Evolutionary conservation across 1,140 invertebrate species (phyloP), one percentile per base, ranked within the genome.

Genomic region (Drosophila truncata): DNA sequence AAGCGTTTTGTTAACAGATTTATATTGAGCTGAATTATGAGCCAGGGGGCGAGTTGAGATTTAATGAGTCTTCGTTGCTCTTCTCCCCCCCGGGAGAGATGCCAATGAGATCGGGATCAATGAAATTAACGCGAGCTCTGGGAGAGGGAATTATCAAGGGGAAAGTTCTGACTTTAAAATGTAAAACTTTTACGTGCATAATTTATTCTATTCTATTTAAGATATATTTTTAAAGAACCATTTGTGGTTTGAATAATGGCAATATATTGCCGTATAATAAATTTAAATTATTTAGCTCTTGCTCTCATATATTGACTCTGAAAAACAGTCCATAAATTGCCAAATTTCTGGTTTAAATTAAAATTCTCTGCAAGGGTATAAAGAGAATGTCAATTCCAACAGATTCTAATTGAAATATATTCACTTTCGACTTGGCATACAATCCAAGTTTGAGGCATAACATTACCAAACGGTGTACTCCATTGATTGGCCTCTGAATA

Each of bases 1-100:
- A 88, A 88, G 86, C 85, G 85, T 88, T 88, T 88, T 88, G 85
- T 91, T 87, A 87, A 87, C 84, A 88, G 84, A 87, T 87, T 87
- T 87, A 87, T 87, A 87, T 87, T 87, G 84, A 84, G 65, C 77
- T 87, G 84, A 87, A 82, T 90, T 87, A 87, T 87, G 83, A 60
- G 65, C 60, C 71, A 49, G 59, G 16, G 23, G 69, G 67, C 46
- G 58, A 52, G 37, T 23, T 52, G 47, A n/a, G 58, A 74, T 74
- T 74, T 63, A 74, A 74, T 74, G 71, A 74, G 70, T 71, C 42
- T 33, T 44, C 33, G 10, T 16, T 27, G 7, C 8, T 23, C 14
- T 10, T 33, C 27, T 33, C 52, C n/a, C 37, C 47, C 46, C 44
- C n/a, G n/a, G 3, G 18, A 9, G 35, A 66, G 41, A 27, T 58